Evolutionary conservation across 2,888 invertebrate species (phyloP).

Genomic region (Dioctria linearis): DNA sequence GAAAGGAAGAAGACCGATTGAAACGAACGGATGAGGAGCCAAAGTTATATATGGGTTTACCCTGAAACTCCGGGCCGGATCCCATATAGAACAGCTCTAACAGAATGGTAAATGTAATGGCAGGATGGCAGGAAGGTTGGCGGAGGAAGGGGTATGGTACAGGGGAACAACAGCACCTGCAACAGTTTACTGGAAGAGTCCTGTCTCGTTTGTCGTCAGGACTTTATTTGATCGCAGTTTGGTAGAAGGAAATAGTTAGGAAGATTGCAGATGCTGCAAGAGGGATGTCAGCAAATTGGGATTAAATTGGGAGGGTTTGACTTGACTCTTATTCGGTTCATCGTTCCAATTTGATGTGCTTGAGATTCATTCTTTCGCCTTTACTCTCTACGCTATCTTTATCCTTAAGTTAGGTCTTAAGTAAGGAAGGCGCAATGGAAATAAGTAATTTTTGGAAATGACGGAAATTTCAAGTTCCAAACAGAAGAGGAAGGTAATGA

Average conservation of each 20-base stretch:
- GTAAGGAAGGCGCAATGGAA: conserved; percentile 2
- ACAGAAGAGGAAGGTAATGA: conserved; percentile 36
- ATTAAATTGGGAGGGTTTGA: conserved; percentile 63
- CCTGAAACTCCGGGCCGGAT: too few relatives aligned
- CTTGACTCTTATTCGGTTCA: conserved; percentile 34
- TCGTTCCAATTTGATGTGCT: conserved; percentile 23
- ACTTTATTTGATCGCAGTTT: conserved; percentile 51
- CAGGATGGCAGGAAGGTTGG: not conserved
- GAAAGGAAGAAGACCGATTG: conserved; percentile 14
- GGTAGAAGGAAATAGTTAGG: conserved; percentile 55
- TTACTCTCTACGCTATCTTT: not conserved
- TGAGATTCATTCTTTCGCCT: not conserved
- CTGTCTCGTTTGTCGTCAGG: conserved; percentile 39
- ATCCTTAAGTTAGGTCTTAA: too few relatives aligned
- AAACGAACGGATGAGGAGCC: conserved; percentile 12
- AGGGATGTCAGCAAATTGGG: conserved; percentile 62
- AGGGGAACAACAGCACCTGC: conserved; percentile 51
- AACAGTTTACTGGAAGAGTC: conserved; percentile 38
- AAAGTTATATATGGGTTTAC: not conserved
- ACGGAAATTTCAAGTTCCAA: conserved; percentile 29
- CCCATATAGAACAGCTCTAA: too few relatives aligned
- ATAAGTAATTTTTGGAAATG: conserved; percentile 48
- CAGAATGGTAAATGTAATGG: too few relatives aligned
- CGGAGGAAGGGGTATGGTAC: conserved; percentile 12
- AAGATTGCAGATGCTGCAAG: conserved; percentile 52